Evolutionary conservation across 2,888 invertebrate genomes (phyloP), one percentile per base, ranked within the genome.

Genomic region (Drosophila diplacantha): DNA sequence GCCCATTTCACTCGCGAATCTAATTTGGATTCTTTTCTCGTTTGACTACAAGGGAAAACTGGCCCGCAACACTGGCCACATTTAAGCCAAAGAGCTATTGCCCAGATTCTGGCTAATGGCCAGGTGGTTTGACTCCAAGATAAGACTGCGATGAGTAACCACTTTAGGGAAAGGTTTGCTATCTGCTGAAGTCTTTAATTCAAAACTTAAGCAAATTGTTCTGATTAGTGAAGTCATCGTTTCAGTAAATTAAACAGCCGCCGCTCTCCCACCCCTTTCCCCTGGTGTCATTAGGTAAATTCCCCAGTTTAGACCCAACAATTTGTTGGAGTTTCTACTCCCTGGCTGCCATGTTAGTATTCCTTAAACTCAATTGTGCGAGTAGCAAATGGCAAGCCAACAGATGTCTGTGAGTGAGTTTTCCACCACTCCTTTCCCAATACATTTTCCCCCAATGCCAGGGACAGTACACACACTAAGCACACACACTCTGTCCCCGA

Each of bases 311-410:
- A 41, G 14, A 22, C 9, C 5, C 18, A 14, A 16, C 18, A 24
- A 9, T 11, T 34, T 38, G 31, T 20, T 16, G 3, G 22, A 18
- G 14, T 31, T 3, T 11, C 7, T 11, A 3, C 22, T 38, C 22
- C 26, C 22, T 11, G 32, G 8, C 32, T n/a, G 46, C 8, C 59
- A 34, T 22, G 34, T 46, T 41, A 3, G 60, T 39, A 47, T 43
- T 35, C 41, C 31, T 34, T 35, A 47, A 60, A 38, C 55, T 38
- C 56, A 56, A 58, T 35, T 60, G 60, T 59, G 49, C 60, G 49
- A 43, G 35, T 61, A 32, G 41, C 60, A 43, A 60, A 60, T 49
- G 58, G 41, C 47, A 49, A 41, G 18, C 60, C 58, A 35, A 49
- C 60, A 61, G 41, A 35, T 58, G 60, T 43, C 60, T 41, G 29